Conservation (phyloP, 2,888 invertebrate genomes). For the Ophion costatus region DNA sequence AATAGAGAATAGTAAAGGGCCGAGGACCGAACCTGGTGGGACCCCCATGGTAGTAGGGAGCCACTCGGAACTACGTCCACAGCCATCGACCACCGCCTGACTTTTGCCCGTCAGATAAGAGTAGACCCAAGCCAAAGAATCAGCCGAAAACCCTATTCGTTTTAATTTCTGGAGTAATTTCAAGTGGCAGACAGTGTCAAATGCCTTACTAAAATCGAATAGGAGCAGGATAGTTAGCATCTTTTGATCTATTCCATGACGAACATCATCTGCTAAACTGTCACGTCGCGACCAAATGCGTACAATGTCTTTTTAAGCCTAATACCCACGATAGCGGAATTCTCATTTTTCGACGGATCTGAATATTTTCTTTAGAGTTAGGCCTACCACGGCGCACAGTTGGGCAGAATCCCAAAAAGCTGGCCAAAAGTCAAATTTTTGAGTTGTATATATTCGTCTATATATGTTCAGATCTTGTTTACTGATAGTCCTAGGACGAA, state of each 20-base stretch:
- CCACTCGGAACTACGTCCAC: neutral
- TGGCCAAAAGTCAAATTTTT: too few relatives aligned
- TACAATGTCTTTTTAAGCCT: too few relatives aligned
- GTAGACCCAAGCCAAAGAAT: neutral
- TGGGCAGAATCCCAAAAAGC: too few relatives aligned
- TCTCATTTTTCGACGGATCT: too few relatives aligned
- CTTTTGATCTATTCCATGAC: neutral
- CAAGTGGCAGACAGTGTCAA: neutral
- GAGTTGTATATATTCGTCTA: too few relatives aligned
- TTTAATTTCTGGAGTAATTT: neutral
- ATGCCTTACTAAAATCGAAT: conserved; percentile 7
- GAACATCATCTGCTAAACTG: neutral
- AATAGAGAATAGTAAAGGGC: conserved; percentile 14
- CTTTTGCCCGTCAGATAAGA: too few relatives aligned
- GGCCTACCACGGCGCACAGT: too few relatives aligned
- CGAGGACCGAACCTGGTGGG: conserved; percentile 20
- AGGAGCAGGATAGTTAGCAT: neutral
- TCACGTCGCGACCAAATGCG: too few relatives aligned
- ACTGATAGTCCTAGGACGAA: too few relatives aligned
- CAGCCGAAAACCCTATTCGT: neutral
- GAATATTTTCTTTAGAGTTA: too few relatives aligned
- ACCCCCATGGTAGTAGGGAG: neutral
- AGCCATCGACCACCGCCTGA: neutral
- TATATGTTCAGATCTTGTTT: too few relatives aligned
- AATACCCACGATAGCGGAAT: too few relatives aligned